These are phyloP conservation scores for Phoenoteleia sp. DNA, from an alignment of 2,888 invertebrate genomes.

Conservation along the genomic window DNA sequence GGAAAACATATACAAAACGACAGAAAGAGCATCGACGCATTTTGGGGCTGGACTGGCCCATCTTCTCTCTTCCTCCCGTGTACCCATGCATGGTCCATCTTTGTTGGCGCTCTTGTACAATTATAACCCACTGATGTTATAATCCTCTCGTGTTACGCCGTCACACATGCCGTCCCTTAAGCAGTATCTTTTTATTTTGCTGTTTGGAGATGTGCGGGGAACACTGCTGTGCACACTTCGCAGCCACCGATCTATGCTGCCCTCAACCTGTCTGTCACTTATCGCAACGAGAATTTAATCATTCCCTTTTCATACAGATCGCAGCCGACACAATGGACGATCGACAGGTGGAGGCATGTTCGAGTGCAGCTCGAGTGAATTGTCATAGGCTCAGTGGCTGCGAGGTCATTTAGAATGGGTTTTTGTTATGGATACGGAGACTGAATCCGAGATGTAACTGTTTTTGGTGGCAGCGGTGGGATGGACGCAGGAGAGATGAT, in stretches of 20 bases:
- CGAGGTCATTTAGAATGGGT: constrained; percentile 34
- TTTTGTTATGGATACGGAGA: constrained; percentile 50
- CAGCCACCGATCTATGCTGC: constrained; percentile 66
- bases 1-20: constrained; percentile 83
- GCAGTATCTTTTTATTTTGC: constrained; percentile 80
- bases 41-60: constrained; percentile 17
- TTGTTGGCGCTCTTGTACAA: constrained; percentile 76
- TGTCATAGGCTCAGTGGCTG: constrained; percentile 49
- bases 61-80: constrained; percentile 35
- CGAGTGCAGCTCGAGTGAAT: constrained; percentile 34
- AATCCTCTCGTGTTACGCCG: constrained; percentile 86
- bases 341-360: constrained; percentile 62
- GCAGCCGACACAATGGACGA: constrained; percentile 35
- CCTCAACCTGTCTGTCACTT: constrained; percentile 51
- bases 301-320: constrained; percentile 38
- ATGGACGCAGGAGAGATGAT: no score
- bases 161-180: constrained; percentile 84
- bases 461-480: constrained; percentile 5
- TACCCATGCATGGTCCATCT: constrained; percentile 29
- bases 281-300: constrained; percentile 65
- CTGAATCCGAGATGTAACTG: constrained; percentile 52
- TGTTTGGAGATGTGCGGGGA: background rate
- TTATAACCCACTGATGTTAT: constrained; percentile 86
- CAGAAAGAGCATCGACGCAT: constrained; percentile 83
- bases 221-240: constrained; percentile 81